A percentile compares a stretch with the other conserved stretches of the same genome.
phyloP scores from a whole-genome alignment of 2,113 vertebrate genomes.

The Cromileptes altivelis region DNA sequence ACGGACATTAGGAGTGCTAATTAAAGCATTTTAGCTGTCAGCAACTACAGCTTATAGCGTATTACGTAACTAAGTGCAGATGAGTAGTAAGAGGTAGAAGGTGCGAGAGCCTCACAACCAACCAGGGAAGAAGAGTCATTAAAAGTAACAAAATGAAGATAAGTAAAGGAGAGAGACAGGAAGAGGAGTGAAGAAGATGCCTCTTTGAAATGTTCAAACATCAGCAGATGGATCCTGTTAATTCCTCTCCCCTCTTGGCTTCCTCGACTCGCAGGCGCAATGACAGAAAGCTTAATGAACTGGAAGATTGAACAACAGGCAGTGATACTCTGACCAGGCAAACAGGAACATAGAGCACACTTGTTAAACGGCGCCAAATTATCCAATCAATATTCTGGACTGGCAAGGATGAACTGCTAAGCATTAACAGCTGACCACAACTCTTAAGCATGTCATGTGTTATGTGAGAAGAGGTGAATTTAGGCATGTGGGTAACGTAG shows the following conservation, averaged over 20 bases:
- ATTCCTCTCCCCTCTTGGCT: background rate
- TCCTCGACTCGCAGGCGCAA: background rate
- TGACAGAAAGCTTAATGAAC: background rate
- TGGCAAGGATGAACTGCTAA: background rate
- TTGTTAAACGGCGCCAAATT: background rate
- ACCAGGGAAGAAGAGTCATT: background rate
- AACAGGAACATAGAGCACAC: background rate
- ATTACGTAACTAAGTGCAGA: background rate
- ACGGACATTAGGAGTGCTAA: background rate
- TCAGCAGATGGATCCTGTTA: constrained; percentile 6
- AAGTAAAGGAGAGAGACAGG: background rate
- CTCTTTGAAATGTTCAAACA: background rate
- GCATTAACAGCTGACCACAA: background rate
- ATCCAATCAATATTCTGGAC: background rate
- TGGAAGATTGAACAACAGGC: background rate
- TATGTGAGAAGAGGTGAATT: background rate
- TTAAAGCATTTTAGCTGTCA: background rate
- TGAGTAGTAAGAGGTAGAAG: background rate
- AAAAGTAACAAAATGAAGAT: background rate
- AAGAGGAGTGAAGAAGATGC: background rate
- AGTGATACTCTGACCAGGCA: background rate
- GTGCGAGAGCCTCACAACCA: background rate
- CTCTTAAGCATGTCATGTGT: background rate
- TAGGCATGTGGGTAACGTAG: background rate
- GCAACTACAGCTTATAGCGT: background rate